Evolutionary conservation across 2,888 invertebrate genomes (phyloP), one percentile per base, ranked within the genome.

Genomic region (Piscicola geometra): DNA sequence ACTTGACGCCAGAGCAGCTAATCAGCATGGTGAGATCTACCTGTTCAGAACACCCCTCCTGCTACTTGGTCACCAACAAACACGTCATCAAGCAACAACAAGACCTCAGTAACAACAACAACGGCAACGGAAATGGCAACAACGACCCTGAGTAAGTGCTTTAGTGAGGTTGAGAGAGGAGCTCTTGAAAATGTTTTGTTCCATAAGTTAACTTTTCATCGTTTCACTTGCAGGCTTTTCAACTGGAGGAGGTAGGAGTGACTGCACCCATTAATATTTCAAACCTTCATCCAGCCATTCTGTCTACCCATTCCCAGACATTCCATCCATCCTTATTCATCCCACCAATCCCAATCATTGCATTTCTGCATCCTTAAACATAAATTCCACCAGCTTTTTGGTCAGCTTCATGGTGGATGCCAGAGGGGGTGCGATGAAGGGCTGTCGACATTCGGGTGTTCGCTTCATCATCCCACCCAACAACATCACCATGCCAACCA

Each of bases 371-470:
- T 76, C 28, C 52, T 80, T n/a, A n/a, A n/a, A n/a, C n/a, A n/a
- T n/a, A n/a, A n/a, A n/a, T 41, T 41, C 41, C 15, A 76, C 78
- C 87, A 98, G 97, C 86, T 99, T 99, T 90, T 89, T 99, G 87
- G 98, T 99, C 81, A 98, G 98, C 79, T 99, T 99, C 88, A 90
- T 99, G 89, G 99, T 99, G 84, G 99, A 99, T 85, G 99, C 99
- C 1, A 90, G 99, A 1, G 99, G 99, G 28, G 99, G 99, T 18
- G 77, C 78, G 9, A 78, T 78, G 76, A 52, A 98, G 30, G 99
- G 99, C 0, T 97, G 98, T 83, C 92, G 99, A 41, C 99, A 99
- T 83, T 95, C 96, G 47, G 99, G 99, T 0, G 96, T 99, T 25
- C 89, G 97, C 33, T 94, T 99, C 80, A 97, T 99, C 82, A 95